Evolutionary conservation across 2,113 vertebrate genomes (phyloP).

Genomic region (Oncorhynchus keta): DNA sequence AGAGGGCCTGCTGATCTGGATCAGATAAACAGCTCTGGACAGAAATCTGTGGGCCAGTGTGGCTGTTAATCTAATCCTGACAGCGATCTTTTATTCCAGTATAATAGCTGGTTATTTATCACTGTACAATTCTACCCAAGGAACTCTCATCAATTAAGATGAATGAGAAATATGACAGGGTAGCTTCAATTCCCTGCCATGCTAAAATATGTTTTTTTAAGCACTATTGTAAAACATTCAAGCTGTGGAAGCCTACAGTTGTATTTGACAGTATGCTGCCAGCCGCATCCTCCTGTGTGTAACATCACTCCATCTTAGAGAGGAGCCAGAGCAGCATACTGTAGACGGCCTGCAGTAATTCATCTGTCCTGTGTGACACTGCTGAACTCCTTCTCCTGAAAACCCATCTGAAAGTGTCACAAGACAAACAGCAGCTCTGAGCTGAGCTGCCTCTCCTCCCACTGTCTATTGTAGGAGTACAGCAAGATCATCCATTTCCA

Average conservation of each 20-base stretch:
- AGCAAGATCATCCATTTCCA: constrained; percentile 18
- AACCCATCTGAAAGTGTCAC: neutral
- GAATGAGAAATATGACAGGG: constrained; percentile 13
- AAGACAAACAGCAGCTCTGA: neutral
- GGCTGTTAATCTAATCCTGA: too few relatives aligned
- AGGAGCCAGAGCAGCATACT: neutral
- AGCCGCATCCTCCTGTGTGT: too few relatives aligned
- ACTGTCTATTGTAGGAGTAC: constrained; percentile 19
- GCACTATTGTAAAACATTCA: too few relatives aligned
- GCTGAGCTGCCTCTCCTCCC: neutral
- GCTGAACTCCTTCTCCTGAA: neutral
- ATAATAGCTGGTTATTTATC: neutral
- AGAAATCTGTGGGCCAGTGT: too few relatives aligned
- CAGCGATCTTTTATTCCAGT: neutral
- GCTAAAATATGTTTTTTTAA: too few relatives aligned
- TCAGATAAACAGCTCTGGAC: neutral
- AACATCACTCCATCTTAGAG: neutral
- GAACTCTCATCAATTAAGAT: neutral
- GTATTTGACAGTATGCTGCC: too few relatives aligned
- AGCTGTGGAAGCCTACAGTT: too few relatives aligned
- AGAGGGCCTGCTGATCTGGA: neutral
- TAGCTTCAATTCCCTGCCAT: neutral
- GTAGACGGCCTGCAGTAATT: neutral
- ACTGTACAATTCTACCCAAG: neutral
- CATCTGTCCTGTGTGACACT: neutral